Base-by-base conservation (phyloP, 2,113 vertebrate genomes). In the Nansenia antarctica region DNA sequence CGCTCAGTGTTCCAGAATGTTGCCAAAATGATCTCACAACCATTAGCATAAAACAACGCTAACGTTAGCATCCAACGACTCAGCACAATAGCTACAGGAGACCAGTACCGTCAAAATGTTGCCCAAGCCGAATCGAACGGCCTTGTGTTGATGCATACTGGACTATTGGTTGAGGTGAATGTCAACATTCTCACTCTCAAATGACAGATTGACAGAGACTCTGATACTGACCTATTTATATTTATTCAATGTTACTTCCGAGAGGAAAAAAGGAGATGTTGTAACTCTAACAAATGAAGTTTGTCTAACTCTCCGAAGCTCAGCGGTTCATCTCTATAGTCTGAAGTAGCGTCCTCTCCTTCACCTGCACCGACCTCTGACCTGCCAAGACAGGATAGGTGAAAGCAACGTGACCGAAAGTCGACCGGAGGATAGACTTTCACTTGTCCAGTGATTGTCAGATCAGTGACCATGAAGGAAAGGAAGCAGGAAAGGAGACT, bases 1-100 rank as follows among this genome's bases (percentile, higher is more conserved):
- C 59, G 65, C 75, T 71, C 75, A 67, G 54, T 80, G 80, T 86
- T 85, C 29, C 32, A 42, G 74, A 76, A 72, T 65, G 31, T 88
- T 88, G 83, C 87, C 90, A 90, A 89, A 88, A 80, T 35, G 68
- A 76, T 78, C 45, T 29, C 60, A 70, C 27, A 62, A 75, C 63
- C 67, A 78, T 60, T 34, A 65, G 54, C 37, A 53, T 34, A 35
- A n/a, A n/a, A n/a, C n/a, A n/a, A n/a, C n/a, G n/a, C n/a, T n/a
- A n/a, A n/a, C n/a, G n/a, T n/a, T n/a, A n/a, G n/a, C n/a, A n/a
- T n/a, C 45, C 7, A 49, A 42, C 12, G 14, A 42, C 39, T 5
- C 12, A 42, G 39, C 39, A 42, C 39, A 15, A 42, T 15, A 42
- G 5, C 39, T 42, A 42, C 39, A 42, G 5, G 20, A n/a, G 20